Base-by-base conservation (phyloP, 2,888 invertebrate genomes). In the Corbicula japonica region DNA sequence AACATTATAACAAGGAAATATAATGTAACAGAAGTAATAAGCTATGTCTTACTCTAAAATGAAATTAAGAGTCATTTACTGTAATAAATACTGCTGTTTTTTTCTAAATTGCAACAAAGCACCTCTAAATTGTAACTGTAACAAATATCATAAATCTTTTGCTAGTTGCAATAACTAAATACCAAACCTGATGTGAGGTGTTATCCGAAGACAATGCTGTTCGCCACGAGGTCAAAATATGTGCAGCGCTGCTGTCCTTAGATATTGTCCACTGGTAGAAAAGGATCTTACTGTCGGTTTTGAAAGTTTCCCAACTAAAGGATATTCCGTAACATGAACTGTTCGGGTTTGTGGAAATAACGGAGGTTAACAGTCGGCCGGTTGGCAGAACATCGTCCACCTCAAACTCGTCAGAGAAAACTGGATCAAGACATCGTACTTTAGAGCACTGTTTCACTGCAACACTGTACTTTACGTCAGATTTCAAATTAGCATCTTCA, bases 261-360 rank as follows among this genome's bases (percentile, higher is more conserved):
- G 35, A 28, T 10, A 72, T 38, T 5, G 72, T n/a, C 72, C 72
- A 72, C n/a, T 72, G 62, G 28, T 62, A 72, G 5, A 63, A 46
- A 35, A 23, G 26, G 1, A 72, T 26, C n/a, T 5, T 28, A 38
- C 41, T 28, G 1, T 26, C n/a, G n/a, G 26, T 38, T 10, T 32
- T 12, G n/a, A 41, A 62, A 18, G 23, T n/a, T 18, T 61, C 38
- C 48, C 60, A 61, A 30, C 46, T n/a, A 10, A 52, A 48, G 12
- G 5, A 38, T 10, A 70, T 12, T 1, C 21, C 35, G 8, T 48
- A 34, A 61, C 70, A 61, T 12, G 21, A 5, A 0, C 50, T 28
- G 5, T 12, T 26, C 23, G 50, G 26, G 6, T 50, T 23, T 12
- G 52, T 10, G 5, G 32, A 28, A 21, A 61, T 41, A 2, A 30